phyloP scores from a whole-genome alignment of 2,797 vertebrate genomes.

The Cyprinella venusta region DNA sequence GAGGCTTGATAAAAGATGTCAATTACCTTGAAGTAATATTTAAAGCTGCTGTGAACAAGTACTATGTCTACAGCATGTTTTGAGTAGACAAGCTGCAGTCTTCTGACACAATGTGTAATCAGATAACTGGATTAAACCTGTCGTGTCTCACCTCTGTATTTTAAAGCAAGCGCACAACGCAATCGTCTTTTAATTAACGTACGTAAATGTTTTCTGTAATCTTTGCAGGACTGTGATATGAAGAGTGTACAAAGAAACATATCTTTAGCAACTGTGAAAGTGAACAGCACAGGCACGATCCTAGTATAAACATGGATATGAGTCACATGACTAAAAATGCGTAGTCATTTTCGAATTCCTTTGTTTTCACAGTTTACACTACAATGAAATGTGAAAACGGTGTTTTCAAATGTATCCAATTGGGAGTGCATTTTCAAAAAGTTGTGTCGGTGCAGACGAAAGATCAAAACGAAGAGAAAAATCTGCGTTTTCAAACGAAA shows the following conservation, averaged over 20 bases:
- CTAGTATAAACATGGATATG: no score
- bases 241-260: background rate
- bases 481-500: no score
- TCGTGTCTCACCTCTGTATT: background rate
- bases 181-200: background rate
- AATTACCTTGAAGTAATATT: slow-evolving; percentile 1
- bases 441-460: no score
- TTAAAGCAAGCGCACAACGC: background rate
- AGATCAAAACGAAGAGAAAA: no score
- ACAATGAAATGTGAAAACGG: no score
- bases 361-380: no score
- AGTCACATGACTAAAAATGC: no score
- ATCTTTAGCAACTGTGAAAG: background rate
- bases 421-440: no score
- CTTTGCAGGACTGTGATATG: background rate
- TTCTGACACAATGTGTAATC: background rate
- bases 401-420: no score
- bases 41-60: slow-evolving; percentile 2
- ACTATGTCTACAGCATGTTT: background rate
- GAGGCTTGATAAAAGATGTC: slow-evolving; percentile 23
- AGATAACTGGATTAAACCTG: background rate
- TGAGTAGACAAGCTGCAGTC: background rate
- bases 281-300: background rate
- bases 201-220: background rate
- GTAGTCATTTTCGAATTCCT: no score